Evolutionary conservation across 2,888 invertebrate species (phyloP).

Genomic region (Nymphalis polychloros): DNA sequence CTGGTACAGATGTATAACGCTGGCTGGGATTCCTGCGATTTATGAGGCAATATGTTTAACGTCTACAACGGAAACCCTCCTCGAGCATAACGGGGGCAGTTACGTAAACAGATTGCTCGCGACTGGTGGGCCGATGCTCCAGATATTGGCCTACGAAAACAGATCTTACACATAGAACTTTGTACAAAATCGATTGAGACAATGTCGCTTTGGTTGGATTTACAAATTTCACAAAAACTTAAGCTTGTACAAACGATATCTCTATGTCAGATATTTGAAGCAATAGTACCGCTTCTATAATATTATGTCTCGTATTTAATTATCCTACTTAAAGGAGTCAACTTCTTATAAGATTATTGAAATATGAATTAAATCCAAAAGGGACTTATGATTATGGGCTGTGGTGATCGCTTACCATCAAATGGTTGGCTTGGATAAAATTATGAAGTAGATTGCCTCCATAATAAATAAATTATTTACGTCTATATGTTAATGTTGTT

Average conservation of each 20-base stretch:
- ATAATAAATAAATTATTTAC: no score
- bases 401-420: neutral
- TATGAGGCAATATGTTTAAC: slow-evolving; percentile 82
- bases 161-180: slow-evolving; percentile 57
- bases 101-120: slow-evolving; percentile 81
- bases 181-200: slow-evolving; percentile 33
- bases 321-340: no score
- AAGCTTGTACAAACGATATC: slow-evolving; percentile 37
- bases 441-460: no score
- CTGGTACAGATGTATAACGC: slow-evolving; percentile 68
- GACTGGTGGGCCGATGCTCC: slow-evolving; percentile 63
- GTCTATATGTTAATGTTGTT: no score
- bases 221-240: slow-evolving; percentile 48
- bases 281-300: neutral
- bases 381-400: neutral
- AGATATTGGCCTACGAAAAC: slow-evolving; percentile 70
- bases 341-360: no score
- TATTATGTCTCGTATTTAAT: no score
- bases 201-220: slow-evolving; percentile 26
- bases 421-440: no score
- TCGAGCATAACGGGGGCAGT: slow-evolving; percentile 78
- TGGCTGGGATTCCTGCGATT: slow-evolving; percentile 79
- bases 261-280: neutral
- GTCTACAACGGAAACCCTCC: slow-evolving; percentile 79
- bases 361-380: no score